These are phyloP conservation scores for Acrossocheilus fasciatus DNA, from an alignment of 2,797 vertebrate species.

Conservation along the genomic window DNA sequence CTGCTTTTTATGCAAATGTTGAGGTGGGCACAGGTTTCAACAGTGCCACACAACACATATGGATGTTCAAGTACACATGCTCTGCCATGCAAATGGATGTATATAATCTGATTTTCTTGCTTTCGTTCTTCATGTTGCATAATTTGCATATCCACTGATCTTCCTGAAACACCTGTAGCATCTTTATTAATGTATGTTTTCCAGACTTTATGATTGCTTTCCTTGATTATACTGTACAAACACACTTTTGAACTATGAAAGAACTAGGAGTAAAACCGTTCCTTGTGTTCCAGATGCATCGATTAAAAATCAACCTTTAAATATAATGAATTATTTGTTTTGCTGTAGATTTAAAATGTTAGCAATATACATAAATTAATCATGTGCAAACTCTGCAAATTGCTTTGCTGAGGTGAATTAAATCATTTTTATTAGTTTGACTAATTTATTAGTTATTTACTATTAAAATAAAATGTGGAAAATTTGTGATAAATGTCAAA, in stretches of 20 bases:
- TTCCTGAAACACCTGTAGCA: constrained; percentile 15
- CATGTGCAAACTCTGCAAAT: neutral
- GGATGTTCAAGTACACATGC: constrained; percentile 10
- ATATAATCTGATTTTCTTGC: constrained; percentile 10
- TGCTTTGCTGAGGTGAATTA: constrained; percentile 1
- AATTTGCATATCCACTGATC: constrained; percentile 18
- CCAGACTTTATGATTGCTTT: neutral
- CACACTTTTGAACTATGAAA: neutral
- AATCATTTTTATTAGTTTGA: neutral
- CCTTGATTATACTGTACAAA: neutral
- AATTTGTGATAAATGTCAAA: neutral
- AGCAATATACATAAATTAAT: neutral
- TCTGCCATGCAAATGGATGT: constrained; percentile 3
- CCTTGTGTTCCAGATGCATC: neutral
- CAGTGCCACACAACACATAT: constrained; percentile 1
- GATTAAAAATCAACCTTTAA: neutral
- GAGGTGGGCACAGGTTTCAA: constrained; percentile 66
- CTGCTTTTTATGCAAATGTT: constrained; percentile 58
- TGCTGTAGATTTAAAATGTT: neutral
- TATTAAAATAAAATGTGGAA: neutral
- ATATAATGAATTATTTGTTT: neutral
- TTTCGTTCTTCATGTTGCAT: neutral
- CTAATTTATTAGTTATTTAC: neutral
- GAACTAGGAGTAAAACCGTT: neutral
- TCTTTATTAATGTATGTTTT: constrained; percentile 8